Conservation (phyloP, 1,140 invertebrate species). For the Ceratitis capitata region DNA sequence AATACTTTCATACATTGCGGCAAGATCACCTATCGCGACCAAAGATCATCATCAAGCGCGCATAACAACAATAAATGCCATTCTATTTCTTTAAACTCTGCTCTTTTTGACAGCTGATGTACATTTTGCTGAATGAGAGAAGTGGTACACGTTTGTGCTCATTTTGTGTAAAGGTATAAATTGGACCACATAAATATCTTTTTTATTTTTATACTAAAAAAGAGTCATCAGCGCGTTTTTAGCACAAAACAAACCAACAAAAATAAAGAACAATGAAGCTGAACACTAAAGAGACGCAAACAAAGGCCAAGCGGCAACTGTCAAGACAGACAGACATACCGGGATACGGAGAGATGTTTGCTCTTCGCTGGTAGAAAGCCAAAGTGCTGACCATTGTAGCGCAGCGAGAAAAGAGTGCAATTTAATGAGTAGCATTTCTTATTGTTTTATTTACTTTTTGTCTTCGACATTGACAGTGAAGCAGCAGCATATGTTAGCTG, state of each 20-base stretch:
- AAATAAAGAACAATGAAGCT: too few relatives aligned
- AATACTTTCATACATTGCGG: not conserved
- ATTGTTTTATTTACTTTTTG: not conserved
- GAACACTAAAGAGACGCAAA: not conserved
- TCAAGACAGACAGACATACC: not conserved
- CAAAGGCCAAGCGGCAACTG: not conserved
- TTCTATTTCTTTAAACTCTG: not conserved
- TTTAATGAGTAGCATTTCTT: not conserved
- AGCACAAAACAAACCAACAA: not conserved
- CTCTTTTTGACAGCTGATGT: not conserved
- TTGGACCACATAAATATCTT: not conserved
- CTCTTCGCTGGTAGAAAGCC: not conserved
- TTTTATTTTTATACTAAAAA: too few relatives aligned
- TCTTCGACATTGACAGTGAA: not conserved
- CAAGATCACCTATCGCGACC: not conserved
- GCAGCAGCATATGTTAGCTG: not conserved
- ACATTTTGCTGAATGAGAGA: not conserved
- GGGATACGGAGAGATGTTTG: too few relatives aligned
- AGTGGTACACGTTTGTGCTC: not conserved
- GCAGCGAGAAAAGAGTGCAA: not conserved
- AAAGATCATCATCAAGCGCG: not conserved
- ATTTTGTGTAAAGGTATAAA: constrained; percentile 14
- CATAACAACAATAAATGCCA: not conserved
- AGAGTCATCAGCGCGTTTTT: not conserved
- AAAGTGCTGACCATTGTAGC: not conserved